Base-by-base conservation (phyloP, 2,888 invertebrate species). In the Ceramica pisi region DNA sequence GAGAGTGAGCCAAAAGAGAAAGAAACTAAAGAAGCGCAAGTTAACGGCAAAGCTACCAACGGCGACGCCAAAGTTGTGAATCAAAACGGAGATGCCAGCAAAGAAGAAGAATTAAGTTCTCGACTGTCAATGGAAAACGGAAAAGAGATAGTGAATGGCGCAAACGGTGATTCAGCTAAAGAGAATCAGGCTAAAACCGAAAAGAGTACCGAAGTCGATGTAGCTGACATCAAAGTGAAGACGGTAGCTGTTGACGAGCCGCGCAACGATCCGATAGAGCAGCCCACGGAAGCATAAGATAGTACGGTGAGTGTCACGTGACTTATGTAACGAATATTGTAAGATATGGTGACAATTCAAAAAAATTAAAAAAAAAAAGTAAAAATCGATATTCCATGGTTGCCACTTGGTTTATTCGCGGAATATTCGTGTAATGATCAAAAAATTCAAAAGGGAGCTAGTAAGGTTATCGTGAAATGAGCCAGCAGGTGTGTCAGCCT, bases 181-280 rank as follows among this genome's bases (percentile, higher is more conserved):
- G 67, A 60, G 81, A 94, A 88, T 87, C 92, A 90, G 87, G 94
- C 90, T 41, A 92, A 95, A 83, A 95, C 92, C 50, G 96, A 96
- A 61, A 91, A 84, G 63, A 93, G 92, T 72, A 80, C 86, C 2
- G 93, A 92, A 61, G 78, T 87, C 1, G 94, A 92, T 67, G 87
- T 91, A 50, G 78, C 91, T 16, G 97, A 97, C 77, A 96, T 97
- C 83, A 96, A 96, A 93, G 95, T 96, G 35, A 97, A 97, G 92
- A 94, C 96, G 78, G 93, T 97, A 53, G 93, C 96, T 66, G 93
- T 95, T n/a, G 96, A 94, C 69, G 95, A 95, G 80, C 90, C 94
- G 21, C 91, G 90, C 79, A 91, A 91, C 60, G 95, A 94, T 83
- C 92, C 92, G 82, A 92, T 93, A 90, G 96, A 96, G 86, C 96